Percentiles rank a stretch among this genome's conserved stretches.
Conservation (phyloP, 1,140 invertebrate genomes). For the Tyrophagus putrescentiae region DNA sequence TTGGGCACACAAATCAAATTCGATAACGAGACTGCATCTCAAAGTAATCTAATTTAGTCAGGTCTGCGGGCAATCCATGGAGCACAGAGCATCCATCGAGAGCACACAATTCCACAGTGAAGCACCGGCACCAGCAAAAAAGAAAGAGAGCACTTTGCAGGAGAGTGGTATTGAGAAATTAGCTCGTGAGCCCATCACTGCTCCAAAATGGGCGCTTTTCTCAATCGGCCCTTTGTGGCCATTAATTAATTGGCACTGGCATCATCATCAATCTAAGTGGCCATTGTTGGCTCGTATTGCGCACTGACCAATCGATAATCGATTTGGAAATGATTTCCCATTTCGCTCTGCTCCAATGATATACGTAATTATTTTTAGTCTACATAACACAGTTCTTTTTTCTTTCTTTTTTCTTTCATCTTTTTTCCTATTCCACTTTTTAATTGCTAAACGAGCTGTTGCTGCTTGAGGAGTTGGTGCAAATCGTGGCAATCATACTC, state of each 20-base stretch:
- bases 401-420: too few relatives aligned
- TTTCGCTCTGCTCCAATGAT: constrained; percentile 13
- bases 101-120: not conserved
- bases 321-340: constrained; percentile 11
- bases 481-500: not conserved
- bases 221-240: constrained; percentile 7
- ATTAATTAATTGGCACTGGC: constrained; percentile 15
- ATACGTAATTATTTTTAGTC: not conserved
- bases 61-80: not conserved
- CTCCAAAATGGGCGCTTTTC: constrained; percentile 5
- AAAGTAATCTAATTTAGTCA: constrained; percentile 11
- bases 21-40: constrained; percentile 10
- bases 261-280: constrained; percentile 5
- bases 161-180: constrained; percentile 11
- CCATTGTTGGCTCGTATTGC: constrained; percentile 2
- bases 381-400: too few relatives aligned
- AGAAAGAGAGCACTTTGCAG: too few relatives aligned
- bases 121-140: not conserved
- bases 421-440: too few relatives aligned
- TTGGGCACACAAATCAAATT: constrained; percentile 10
- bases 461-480: not conserved
- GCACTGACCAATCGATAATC: constrained; percentile 11
- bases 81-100: not conserved
- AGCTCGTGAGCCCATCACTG: constrained; percentile 9
- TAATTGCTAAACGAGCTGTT: constrained; percentile 6